Conservation (phyloP, 2,113 vertebrate species). For the Dasyurus viverrinus region DNA sequence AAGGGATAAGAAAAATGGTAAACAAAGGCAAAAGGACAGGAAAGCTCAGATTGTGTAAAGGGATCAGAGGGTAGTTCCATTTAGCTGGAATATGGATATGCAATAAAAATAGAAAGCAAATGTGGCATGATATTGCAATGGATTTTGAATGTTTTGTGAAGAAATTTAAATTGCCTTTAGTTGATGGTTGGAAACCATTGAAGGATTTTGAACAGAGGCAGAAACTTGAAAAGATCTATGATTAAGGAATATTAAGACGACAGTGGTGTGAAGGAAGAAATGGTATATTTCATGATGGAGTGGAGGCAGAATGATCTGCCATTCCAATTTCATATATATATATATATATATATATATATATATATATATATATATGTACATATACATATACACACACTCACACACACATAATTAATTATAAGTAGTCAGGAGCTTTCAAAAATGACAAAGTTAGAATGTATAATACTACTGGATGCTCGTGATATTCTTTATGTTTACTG, state of each 20-base stretch:
- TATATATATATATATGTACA: no score
- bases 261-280: background rate
- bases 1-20: background rate
- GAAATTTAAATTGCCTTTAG: background rate
- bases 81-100: background rate
- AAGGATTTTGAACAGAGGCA: background rate
- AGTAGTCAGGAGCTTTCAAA: background rate
- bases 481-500: background rate
- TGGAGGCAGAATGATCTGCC: background rate
- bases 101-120: background rate
- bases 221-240: background rate
- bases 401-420: background rate
- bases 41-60: background rate
- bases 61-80: background rate
- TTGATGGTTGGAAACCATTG: background rate
- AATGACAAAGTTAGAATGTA: background rate
- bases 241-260: background rate
- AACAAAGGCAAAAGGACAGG: background rate
- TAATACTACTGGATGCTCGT: background rate
- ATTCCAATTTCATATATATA: background rate
- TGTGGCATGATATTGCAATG: background rate
- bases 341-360: no score
- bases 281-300: background rate
- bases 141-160: background rate
- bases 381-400: no score